Evolutionary conservation across 2,888 invertebrate species (phyloP).

Genomic region (Dinocampus coccinellae): DNA sequence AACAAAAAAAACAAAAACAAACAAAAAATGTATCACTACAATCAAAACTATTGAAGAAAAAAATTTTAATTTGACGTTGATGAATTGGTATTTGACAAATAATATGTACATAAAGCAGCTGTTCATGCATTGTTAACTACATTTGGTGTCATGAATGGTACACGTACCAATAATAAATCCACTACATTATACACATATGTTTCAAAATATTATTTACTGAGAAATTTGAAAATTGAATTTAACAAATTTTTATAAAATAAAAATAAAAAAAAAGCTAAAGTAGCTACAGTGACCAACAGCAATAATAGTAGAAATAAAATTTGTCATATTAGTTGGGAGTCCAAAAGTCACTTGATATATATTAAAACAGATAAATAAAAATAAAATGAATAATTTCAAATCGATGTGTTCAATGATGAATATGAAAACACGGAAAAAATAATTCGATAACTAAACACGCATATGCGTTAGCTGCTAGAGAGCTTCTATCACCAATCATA

Average conservation of each 20-base stretch:
- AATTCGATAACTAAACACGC: background rate
- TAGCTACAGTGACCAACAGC: background rate
- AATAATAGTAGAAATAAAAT: constrained; percentile 11
- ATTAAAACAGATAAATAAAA: background rate
- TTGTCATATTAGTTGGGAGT: constrained; percentile 20
- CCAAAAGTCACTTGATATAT: constrained; percentile 12
- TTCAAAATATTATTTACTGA: background rate
- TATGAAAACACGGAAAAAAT: background rate
- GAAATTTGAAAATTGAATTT: too few species aligned
- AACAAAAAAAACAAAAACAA: too few species aligned
- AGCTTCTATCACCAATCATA: constrained; percentile 14
- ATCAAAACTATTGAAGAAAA: background rate
- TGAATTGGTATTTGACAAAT: background rate
- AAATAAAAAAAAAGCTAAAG: background rate
- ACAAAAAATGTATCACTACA: too few species aligned
- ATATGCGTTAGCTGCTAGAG: constrained; percentile 18
- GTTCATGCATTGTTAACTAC: constrained; percentile 23
- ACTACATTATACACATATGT: background rate
- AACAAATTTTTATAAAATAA: background rate
- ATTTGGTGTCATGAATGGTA: background rate
- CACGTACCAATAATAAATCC: background rate
- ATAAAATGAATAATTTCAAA: background rate
- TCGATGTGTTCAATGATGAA: background rate
- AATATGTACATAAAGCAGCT: constrained; percentile 9
- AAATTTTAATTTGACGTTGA: background rate